A percentile compares a stretch with the other conserved stretches of the same genome.
phyloP scores from a whole-genome alignment of 2,888 invertebrate species.

The Troides helena region DNA sequence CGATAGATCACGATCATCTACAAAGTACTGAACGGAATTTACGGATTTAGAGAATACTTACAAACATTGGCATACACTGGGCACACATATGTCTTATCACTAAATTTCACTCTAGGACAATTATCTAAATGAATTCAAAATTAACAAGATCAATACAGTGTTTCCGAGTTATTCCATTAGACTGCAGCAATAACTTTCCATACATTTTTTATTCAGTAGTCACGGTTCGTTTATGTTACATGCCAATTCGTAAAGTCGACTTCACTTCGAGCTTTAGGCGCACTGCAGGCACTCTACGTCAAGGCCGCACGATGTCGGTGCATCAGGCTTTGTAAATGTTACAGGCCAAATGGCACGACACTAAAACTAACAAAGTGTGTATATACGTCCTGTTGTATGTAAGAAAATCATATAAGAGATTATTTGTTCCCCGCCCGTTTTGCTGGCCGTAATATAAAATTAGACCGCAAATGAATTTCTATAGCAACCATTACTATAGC shows the following conservation, averaged over 20 bases:
- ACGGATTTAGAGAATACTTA: background rate
- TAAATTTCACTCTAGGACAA: no score
- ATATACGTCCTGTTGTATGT: no score
- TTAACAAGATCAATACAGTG: no score
- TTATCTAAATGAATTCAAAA: no score
- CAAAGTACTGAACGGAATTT: background rate
- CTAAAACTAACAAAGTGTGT: no score
- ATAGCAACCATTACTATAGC: no score
- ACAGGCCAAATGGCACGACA: background rate
- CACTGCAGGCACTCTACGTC: slow-evolving; percentile 54
- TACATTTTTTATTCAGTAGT: background rate
- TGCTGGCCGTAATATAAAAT: no score
- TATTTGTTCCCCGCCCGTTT: no score
- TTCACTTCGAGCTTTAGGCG: slow-evolving; percentile 32
- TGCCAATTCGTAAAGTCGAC: background rate
- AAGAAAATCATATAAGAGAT: no score
- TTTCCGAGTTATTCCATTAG: no score
- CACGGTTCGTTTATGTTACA: background rate
- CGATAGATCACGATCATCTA: background rate
- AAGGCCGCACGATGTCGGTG: slow-evolving; percentile 20
- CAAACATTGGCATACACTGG: background rate
- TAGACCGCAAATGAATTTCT: no score
- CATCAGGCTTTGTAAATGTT: slow-evolving; percentile 14
- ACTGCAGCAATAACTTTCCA: background rate
- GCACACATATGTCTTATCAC: no score